These are phyloP conservation scores for Tautogolabrus adspersus DNA, from an alignment of 2,113 vertebrate species.

Conservation along the genomic window DNA sequence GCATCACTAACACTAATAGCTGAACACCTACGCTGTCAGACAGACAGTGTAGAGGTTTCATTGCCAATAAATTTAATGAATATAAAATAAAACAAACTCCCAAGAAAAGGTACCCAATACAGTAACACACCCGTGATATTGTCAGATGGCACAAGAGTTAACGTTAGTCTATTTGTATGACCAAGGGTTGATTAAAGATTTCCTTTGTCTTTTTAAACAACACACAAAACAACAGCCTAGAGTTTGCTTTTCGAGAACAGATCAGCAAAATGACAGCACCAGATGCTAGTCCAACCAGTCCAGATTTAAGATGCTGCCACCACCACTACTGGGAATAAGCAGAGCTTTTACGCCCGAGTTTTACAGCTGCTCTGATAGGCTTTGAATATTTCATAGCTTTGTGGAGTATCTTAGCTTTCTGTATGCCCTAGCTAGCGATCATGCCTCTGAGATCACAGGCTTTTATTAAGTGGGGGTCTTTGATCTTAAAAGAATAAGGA, in stretches of 20 bases:
- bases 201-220: too few relatives aligned
- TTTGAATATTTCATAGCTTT: conserved; percentile 61
- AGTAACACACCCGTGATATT: too few relatives aligned
- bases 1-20: conserved; percentile 8
- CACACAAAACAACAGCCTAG: too few relatives aligned
- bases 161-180: too few relatives aligned
- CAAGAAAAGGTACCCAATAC: background rate
- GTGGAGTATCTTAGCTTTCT: conserved; percentile 11
- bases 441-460: conserved; percentile 6
- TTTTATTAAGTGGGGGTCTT: conserved; percentile 40
- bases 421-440: conserved; percentile 21
- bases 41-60: conserved; percentile 12
- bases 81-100: background rate
- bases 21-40: conserved; percentile 1
- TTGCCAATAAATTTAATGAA: conserved; percentile 12
- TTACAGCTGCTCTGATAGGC: conserved; percentile 29
- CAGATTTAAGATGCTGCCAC: conserved; percentile 35
- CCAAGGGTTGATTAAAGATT: too few relatives aligned
- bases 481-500: background rate
- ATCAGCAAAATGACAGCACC: background rate
- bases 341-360: conserved; percentile 33
- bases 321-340: conserved; percentile 31
- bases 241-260: background rate
- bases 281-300: background rate
- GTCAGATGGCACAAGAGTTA: too few relatives aligned